Percentiles rank a stretch among this genome's conserved stretches.
Evolutionary conservation across 2,113 vertebrate species (phyloP).

Genomic region (Miniopterus natalensis): DNA sequence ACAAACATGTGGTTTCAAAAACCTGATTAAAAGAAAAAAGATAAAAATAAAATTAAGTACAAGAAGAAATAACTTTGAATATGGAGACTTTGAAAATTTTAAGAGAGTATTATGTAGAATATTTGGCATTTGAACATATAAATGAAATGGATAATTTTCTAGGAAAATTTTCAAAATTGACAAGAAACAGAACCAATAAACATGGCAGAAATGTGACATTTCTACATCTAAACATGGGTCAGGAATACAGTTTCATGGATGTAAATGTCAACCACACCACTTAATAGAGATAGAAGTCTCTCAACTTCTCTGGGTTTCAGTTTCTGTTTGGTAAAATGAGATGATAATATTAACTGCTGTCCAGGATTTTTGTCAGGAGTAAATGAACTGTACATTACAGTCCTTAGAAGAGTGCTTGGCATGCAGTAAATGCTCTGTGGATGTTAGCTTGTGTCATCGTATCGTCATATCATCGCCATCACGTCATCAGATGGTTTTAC

Average conservation of each 20-base stretch:
- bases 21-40: background rate
- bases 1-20: background rate
- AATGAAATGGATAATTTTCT: background rate
- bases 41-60: background rate
- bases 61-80: background rate
- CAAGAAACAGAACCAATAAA: background rate
- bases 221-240: background rate
- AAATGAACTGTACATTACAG: background rate
- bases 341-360: background rate
- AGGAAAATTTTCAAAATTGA: background rate
- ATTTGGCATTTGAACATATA: slow-evolving; percentile 10
- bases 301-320: background rate
- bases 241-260: too few species aligned
- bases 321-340: slow-evolving; percentile 7
- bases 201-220: background rate
- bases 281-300: background rate
- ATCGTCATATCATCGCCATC: too few species aligned
- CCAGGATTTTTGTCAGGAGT: background rate
- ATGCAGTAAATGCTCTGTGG: too few species aligned
- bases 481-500: background rate
- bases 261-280: too few species aligned
- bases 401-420: background rate
- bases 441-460: too few species aligned
- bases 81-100: background rate
- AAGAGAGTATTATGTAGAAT: background rate